Conservation (phyloP, 2,113 vertebrate genomes). For the Pholis gunnellus region DNA sequence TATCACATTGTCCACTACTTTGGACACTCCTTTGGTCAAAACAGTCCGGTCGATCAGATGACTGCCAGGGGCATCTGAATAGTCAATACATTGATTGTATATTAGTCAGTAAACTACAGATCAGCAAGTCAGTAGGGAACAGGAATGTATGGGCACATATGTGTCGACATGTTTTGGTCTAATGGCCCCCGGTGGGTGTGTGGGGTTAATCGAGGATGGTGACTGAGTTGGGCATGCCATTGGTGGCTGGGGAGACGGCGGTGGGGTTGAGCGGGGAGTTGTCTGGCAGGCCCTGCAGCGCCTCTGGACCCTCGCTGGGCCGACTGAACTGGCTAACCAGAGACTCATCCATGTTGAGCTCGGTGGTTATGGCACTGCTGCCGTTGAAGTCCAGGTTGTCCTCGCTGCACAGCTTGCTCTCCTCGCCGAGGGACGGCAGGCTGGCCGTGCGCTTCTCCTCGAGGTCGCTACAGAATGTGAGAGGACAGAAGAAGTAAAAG, state of each 20-base stretch:
- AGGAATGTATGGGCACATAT: slow-evolving; percentile 70
- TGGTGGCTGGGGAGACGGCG: slow-evolving; percentile 57
- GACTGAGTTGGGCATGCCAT: slow-evolving; percentile 79
- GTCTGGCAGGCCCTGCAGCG: slow-evolving; percentile 77
- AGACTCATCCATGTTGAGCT: slow-evolving; percentile 92
- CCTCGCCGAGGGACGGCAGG: slow-evolving; percentile 89
- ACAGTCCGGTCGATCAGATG: slow-evolving; percentile 74
- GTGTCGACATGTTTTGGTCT: slow-evolving; percentile 79
- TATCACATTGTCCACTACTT: slow-evolving; percentile 71
- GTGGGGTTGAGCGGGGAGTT: slow-evolving; percentile 82
- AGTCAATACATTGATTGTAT: slow-evolving; percentile 73
- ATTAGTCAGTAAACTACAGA: slow-evolving; percentile 62
- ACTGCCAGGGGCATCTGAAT: slow-evolving; percentile 61
- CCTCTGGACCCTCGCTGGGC: slow-evolving; percentile 82
- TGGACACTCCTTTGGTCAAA: slow-evolving; percentile 79
- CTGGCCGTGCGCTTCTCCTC: slow-evolving; percentile 92
- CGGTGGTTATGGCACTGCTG: slow-evolving; percentile 88
- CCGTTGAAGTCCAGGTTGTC: slow-evolving; percentile 91
- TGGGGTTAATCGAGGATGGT: slow-evolving; percentile 77
- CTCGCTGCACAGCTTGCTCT: slow-evolving; percentile 89
- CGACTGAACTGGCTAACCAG: slow-evolving; percentile 92
- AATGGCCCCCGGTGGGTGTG: slow-evolving; percentile 61
- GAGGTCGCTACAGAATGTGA: slow-evolving; percentile 83
- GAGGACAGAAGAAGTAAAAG: neutral
- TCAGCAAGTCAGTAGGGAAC: slow-evolving; percentile 68